phyloP scores from a whole-genome alignment of 2,888 invertebrate genomes.

The Polydrusus cervinus region DNA sequence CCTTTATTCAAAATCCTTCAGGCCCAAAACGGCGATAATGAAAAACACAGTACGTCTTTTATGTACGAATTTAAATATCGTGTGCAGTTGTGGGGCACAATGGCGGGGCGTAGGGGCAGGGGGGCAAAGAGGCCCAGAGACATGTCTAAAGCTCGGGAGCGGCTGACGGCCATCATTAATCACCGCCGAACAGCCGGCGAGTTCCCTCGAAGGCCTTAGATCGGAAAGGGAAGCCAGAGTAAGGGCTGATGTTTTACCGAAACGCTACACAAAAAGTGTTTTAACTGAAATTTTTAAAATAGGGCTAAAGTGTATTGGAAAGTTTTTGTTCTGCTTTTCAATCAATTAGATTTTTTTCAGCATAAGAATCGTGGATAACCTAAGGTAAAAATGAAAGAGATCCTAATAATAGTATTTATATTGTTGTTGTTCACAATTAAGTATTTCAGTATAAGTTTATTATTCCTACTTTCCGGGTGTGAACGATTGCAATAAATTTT shows the following conservation, averaged over 20 bases:
- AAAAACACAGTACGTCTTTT: conserved; percentile 70
- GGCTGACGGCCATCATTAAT: conserved; percentile 71
- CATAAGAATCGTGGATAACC: too few relatives aligned
- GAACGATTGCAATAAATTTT: too few relatives aligned
- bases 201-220: conserved; percentile 55
- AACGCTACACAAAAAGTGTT: conserved; percentile 54
- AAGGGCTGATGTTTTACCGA: conserved; percentile 52
- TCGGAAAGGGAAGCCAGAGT: conserved; percentile 51
- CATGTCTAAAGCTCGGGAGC: conserved; percentile 71
- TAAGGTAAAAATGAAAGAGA: too few relatives aligned
- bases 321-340: conserved; percentile 8
- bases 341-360: neutral
- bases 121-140: conserved; percentile 68
- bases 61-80: conserved; percentile 69
- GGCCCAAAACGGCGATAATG: conserved; percentile 70
- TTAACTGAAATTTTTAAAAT: conserved; percentile 53
- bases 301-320: conserved; percentile 31
- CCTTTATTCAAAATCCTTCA: conserved; percentile 68
- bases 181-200: conserved; percentile 70
- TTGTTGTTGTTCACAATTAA: too few relatives aligned
- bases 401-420: too few relatives aligned
- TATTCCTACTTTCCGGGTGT: too few relatives aligned
- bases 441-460: too few relatives aligned
- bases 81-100: conserved; percentile 62
- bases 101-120: conserved; percentile 62